Base-by-base conservation (phyloP, 2,888 invertebrate genomes). In the Clunio marinus region DNA sequence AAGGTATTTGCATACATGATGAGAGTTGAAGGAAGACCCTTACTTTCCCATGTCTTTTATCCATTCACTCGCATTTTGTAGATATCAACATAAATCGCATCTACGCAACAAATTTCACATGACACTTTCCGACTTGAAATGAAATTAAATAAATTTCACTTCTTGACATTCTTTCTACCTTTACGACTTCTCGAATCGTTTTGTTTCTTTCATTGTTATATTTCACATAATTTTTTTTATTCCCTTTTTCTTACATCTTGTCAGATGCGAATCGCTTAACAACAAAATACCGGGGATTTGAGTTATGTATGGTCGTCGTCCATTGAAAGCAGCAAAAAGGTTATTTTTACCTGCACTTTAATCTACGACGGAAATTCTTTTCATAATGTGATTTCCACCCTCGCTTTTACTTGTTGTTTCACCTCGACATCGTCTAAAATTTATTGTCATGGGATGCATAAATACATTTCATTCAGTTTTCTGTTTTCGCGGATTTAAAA, bases 141-240 rank as follows among this genome's bases (percentile, higher is more conserved):
- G 13, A 57, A 57, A 57, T 57, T 57, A 27, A 57, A 57, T 57
- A 57, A 57, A 57, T 57, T 57, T 57, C 57, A 27, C 51, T 51
- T 51, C 17, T n/a, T 51, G 51, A 51, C 51, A 51, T 20, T 41
- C 15, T 41, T 13, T 32, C n/a, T n/a, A n/a, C 41, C 41, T 41
- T 15, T 10, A n/a, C 41, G 15, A 15, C 41, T 22, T 17, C 51
- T 15, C 20, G 2, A 51, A 20, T 8, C 51, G 51, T 20, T 20
- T 17, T 51, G 20, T 51, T 22, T 51, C 51, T 20, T 20, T 22
- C 22, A 20, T 51, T 51, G 51, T 51, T 22, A 20, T 51, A 4
- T 17, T 32, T 32, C n/a, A 13, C n/a, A n/a, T 41, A 13, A 41
- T n/a, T 41, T 41, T 41, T n/a, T n/a, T n/a, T n/a, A n/a, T n/a